Conservation (phyloP, 2,797 vertebrate species). For the Leontocebus nigricollis region DNA sequence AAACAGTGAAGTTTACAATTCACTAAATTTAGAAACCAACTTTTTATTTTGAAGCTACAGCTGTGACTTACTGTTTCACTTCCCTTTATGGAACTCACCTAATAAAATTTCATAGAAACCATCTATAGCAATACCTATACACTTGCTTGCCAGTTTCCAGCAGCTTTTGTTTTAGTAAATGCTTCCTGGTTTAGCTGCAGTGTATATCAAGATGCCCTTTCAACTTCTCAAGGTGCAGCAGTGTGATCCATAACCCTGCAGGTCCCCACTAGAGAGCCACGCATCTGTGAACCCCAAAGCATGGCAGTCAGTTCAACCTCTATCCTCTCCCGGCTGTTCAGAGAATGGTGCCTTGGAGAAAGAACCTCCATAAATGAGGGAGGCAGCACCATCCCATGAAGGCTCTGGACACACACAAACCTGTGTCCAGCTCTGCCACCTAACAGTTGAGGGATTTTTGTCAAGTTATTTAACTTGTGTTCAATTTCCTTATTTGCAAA, state of each 20-base stretch:
- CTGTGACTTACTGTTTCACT: neutral
- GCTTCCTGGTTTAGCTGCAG: neutral
- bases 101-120: neutral
- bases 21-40: neutral
- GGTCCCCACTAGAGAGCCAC: neutral
- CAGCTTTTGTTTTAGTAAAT: neutral
- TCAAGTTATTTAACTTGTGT: neutral
- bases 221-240: neutral
- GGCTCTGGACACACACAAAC: neutral
- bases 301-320: fast-evolving
- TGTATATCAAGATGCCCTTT: neutral
- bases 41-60: neutral
- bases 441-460: neutral
- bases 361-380: neutral
- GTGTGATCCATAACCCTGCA: neutral
- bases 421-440: neutral
- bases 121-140: neutral
- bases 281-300: neutral
- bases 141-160: neutral
- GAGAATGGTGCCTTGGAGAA: neutral
- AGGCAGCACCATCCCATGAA: neutral
- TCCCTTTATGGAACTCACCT: neutral
- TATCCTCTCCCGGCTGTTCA: neutral
- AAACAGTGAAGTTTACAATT: neutral
- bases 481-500: neutral